These are phyloP conservation scores for Halichoeres trimaculatus DNA, from an alignment of 2,113 vertebrate species.

Conservation along the genomic window DNA sequence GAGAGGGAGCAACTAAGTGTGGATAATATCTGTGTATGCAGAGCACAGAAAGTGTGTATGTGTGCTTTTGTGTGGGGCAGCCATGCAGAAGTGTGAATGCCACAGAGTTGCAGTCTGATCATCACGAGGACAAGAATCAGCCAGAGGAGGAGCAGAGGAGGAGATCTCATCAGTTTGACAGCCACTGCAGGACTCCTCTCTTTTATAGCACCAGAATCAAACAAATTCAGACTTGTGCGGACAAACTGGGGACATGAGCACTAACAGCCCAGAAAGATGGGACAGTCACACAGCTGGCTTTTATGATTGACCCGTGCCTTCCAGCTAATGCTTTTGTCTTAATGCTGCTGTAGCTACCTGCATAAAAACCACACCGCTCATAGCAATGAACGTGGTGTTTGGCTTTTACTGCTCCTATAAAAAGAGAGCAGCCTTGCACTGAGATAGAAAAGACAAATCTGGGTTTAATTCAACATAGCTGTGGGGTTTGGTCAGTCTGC, in stretches of 20 bases:
- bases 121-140: conserved; percentile 33
- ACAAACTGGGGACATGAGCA: conserved; percentile 1
- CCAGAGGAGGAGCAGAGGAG: conserved; percentile 12
- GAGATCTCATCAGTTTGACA: conserved; percentile 31
- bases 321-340: conserved; percentile 66
- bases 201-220: conserved; percentile 49
- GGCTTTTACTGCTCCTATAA: conserved; percentile 54
- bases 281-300: conserved; percentile 48
- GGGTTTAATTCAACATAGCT: conserved; percentile 1
- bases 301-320: conserved; percentile 63
- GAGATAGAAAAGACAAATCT: conserved; percentile 11
- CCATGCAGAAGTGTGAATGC: neutral
- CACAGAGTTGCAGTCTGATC: conserved; percentile 43
- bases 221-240: conserved; percentile 29
- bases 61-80: neutral
- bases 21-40: conserved; percentile 50
- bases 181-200: conserved; percentile 30
- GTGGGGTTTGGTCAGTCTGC: conserved; percentile 20
- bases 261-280: neutral
- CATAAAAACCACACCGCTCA: conserved; percentile 29
- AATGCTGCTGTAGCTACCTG: conserved; percentile 56
- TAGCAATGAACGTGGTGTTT: conserved; percentile 10
- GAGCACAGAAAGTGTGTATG: conserved; percentile 7
- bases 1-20: conserved; percentile 61
- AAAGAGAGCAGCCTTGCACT: neutral